Evolutionary conservation across 2,113 vertebrate species (phyloP).

Genomic region (Menidia beryllina): DNA sequence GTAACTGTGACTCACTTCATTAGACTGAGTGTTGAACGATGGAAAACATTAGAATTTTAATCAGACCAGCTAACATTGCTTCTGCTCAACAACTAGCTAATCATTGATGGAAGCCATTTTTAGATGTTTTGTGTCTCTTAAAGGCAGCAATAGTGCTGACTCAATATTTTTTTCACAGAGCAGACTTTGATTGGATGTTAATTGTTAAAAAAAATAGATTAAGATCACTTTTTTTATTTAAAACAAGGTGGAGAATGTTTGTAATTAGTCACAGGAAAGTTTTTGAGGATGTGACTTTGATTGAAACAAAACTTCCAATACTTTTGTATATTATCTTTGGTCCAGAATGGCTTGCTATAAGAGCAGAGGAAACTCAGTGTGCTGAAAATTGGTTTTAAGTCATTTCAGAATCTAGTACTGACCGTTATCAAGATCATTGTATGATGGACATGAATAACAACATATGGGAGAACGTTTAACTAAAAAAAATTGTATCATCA

Average conservation of each 20-base stretch:
- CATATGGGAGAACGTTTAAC: not conserved
- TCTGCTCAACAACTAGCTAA: not conserved
- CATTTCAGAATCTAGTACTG: too few relatives aligned
- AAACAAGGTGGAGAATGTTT: not conserved
- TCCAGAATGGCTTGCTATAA: too few relatives aligned
- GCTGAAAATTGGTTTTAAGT: too few relatives aligned
- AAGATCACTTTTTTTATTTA: not conserved
- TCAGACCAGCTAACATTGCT: not conserved
- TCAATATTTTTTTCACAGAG: not conserved
- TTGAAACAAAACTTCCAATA: too few relatives aligned
- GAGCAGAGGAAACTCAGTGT: too few relatives aligned
- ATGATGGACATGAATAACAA: not conserved
- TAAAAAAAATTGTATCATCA: too few relatives aligned
- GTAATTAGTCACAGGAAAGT: not conserved
- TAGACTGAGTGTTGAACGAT: constrained; percentile 43
- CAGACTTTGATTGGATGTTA: not conserved
- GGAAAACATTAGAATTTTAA: constrained; percentile 39
- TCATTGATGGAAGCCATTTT: not conserved
- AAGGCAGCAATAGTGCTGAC: not conserved
- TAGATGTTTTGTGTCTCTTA: not conserved
- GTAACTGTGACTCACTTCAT: constrained; percentile 60
- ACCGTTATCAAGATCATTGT: not conserved
- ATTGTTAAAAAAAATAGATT: constrained; percentile 7
- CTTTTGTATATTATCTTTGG: too few relatives aligned
- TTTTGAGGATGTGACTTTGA: not conserved